Conservation (phyloP, 2,797 vertebrate genomes). For the Notolabrus celidotus region DNA sequence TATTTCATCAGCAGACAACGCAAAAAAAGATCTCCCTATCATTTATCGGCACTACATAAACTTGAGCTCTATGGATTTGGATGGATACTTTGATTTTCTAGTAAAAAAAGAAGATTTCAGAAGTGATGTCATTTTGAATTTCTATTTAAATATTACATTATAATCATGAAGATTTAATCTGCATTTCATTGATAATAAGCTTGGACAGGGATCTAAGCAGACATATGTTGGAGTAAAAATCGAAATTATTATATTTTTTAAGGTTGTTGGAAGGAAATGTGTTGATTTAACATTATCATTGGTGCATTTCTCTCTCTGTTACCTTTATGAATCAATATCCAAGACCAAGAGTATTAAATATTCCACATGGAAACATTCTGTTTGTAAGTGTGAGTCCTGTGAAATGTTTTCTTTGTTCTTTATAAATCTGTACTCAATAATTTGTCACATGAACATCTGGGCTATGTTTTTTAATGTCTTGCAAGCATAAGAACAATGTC, state of each 20-base stretch:
- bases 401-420: not conserved
- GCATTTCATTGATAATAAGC: not conserved
- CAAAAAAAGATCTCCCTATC: not conserved
- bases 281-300: not conserved
- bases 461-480: not conserved
- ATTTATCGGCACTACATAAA: not conserved
- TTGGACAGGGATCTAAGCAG: not conserved
- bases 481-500: not conserved
- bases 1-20: slow-evolving; percentile 7
- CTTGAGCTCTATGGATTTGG: not conserved
- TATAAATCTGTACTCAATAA: not conserved
- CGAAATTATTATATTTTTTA: not conserved
- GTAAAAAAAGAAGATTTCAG: not conserved
- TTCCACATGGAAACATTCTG: not conserved
- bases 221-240: not conserved
- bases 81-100: not conserved
- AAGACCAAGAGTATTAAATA: not conserved
- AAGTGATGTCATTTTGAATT: not conserved
- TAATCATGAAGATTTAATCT: not conserved
- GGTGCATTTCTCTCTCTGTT: not conserved
- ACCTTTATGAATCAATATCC: not conserved
- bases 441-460: slow-evolving; percentile 5
- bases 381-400: not conserved
- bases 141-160: not conserved
- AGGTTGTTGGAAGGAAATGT: not conserved